Conservation (phyloP, 2,888 invertebrate genomes). For the Ophion obscuratus region DNA sequence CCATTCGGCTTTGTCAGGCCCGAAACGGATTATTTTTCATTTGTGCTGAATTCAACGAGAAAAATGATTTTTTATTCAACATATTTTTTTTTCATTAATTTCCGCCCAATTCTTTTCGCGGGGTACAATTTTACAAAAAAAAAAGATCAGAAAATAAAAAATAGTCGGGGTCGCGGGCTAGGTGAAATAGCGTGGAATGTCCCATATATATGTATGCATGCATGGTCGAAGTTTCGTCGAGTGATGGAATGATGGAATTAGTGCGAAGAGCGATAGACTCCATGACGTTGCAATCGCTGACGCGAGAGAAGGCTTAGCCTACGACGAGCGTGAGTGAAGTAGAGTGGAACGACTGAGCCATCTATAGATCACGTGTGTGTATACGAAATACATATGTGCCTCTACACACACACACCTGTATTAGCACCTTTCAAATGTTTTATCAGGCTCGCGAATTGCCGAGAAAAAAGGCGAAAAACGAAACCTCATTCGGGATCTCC, state of each 20-base stretch:
- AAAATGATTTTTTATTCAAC: not conserved
- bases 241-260: constrained; percentile 61
- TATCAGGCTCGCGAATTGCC: not conserved
- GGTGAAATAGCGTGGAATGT: too few relatives aligned
- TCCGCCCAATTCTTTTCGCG: too few relatives aligned
- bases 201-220: not conserved
- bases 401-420: not conserved
- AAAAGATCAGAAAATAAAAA: too few relatives aligned
- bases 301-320: constrained; percentile 22
- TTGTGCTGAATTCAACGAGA: too few relatives aligned
- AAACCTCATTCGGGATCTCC: not conserved
- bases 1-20: too few relatives aligned
- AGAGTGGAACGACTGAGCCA: constrained; percentile 39
- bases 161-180: too few relatives aligned
- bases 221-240: not conserved
- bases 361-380: not conserved
- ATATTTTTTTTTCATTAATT: too few relatives aligned
- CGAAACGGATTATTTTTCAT: too few relatives aligned
- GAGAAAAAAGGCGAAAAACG: not conserved
- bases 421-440: not conserved
- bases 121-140: too few relatives aligned
- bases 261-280: constrained; percentile 40
- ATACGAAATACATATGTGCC: too few relatives aligned
- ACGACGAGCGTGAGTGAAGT: not conserved
- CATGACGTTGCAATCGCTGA: constrained; percentile 47